A percentile compares a stretch with the other conserved stretches of the same genome.
These are phyloP conservation scores for Lacerta viridis DNA, from an alignment of 2,797 vertebrate species.

Conservation along the genomic window DNA sequence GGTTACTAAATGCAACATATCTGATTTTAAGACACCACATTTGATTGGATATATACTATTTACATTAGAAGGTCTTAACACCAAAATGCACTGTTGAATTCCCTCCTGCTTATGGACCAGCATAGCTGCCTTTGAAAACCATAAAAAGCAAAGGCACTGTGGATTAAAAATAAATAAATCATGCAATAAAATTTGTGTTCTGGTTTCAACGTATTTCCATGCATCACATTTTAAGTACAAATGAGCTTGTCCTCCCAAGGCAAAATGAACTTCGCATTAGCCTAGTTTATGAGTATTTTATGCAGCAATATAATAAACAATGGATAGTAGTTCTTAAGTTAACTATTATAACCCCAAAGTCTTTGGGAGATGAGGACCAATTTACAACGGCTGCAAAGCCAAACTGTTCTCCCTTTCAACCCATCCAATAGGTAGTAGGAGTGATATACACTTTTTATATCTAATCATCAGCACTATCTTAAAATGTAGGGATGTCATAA, in stretches of 20 bases:
- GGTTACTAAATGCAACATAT: not conserved
- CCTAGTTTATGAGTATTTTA: not conserved
- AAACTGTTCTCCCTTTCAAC: conserved; percentile 56
- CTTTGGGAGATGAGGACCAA: not conserved
- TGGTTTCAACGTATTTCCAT: not conserved
- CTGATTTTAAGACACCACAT: not conserved
- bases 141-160: not conserved
- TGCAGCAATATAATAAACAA: conserved; percentile 9
- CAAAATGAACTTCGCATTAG: not conserved
- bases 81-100: too few species aligned
- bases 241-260: too few species aligned
- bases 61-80: not conserved
- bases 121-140: not conserved
- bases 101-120: too few species aligned
- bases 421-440: conserved; percentile 42
- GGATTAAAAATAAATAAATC: not conserved
- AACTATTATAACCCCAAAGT: conserved; percentile 45
- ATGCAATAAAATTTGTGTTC: not conserved
- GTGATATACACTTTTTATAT: conserved; percentile 65
- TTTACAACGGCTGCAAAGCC: conserved; percentile 53
- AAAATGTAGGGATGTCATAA: conserved; percentile 67
- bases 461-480: conserved; percentile 64
- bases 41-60: not conserved
- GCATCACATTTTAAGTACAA: not conserved
- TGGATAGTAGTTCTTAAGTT: not conserved